phyloP scores from a whole-genome alignment of 2,113 vertebrate genomes.

The Erythrocercus mccallii region DNA sequence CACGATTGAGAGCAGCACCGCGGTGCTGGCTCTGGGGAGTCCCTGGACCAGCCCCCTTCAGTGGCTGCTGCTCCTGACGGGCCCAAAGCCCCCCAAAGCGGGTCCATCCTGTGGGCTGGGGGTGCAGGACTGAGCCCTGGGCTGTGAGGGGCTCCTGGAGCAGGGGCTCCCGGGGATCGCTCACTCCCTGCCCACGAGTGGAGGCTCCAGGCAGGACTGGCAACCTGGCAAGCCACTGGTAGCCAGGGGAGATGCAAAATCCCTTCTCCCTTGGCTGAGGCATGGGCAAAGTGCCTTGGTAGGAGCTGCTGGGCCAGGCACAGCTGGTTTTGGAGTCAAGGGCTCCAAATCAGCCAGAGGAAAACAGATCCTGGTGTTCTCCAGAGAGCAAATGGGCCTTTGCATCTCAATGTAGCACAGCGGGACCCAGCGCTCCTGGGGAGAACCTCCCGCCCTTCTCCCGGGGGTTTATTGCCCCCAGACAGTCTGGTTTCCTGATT shows the following conservation, averaged over 20 bases:
- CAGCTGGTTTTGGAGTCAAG: not conserved
- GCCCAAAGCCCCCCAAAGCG: accelerated
- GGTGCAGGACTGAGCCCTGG: not conserved
- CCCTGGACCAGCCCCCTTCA: accelerated
- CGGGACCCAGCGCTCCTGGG: not conserved
- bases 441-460: slow-evolving; percentile 11
- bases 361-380: not conserved
- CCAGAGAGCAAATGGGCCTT: not conserved
- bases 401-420: slow-evolving; percentile 50
- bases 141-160: not conserved
- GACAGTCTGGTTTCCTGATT: slow-evolving; percentile 71
- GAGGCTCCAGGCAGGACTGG: not conserved
- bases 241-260: not conserved
- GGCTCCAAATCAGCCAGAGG: not conserved
- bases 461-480: slow-evolving; percentile 67
- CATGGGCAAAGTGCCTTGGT: accelerated
- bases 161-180: not conserved
- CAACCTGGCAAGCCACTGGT: accelerated
- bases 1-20: accelerated
- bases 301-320: accelerated
- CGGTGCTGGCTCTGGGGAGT: accelerated
- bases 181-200: not conserved
- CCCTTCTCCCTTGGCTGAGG: not conserved
- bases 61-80: not conserved
- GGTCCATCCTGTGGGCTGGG: accelerated